Conservation (phyloP, 37 sponge, comb jelly and placozoan genomes). For the Halisarca cf. caerulea region DNA sequence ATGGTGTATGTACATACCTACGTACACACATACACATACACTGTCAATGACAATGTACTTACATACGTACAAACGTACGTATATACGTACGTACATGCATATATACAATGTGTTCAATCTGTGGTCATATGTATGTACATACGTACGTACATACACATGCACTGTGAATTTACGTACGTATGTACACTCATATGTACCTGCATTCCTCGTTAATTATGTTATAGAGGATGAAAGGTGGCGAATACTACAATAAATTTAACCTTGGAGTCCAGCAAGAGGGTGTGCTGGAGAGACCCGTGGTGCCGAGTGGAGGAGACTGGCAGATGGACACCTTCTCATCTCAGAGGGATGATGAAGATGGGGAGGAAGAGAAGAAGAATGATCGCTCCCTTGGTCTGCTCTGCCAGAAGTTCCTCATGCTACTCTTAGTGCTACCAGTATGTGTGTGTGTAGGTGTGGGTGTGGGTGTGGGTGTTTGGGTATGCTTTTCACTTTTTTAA, state of each 20-base stretch:
- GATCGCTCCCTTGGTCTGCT: conserved; percentile 85
- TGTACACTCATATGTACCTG: not conserved
- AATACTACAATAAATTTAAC: not conserved
- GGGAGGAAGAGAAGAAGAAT: not conserved
- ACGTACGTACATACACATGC: too few species aligned
- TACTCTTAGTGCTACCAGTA: conserved; percentile 78
- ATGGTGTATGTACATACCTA: too few species aligned
- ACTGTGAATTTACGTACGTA: not conserved
- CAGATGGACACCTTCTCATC: too few species aligned
- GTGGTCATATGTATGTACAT: too few species aligned
- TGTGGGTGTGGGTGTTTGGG: not conserved
- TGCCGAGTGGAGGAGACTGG: too few species aligned
- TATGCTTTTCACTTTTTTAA: not conserved
- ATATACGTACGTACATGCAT: not conserved
- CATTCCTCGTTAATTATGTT: not conserved
- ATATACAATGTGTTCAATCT: too few species aligned
- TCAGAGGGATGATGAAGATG: not conserved
- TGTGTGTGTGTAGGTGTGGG: not conserved
- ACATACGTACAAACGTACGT: not conserved
- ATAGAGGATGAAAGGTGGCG: not conserved
- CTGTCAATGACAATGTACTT: too few species aligned
- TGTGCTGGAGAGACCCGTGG: too few species aligned
- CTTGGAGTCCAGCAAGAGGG: too few species aligned
- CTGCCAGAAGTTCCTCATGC: conserved; percentile 94
- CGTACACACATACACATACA: too few species aligned